phyloP scores from a whole-genome alignment of 2,888 invertebrate species.

The Thymelicus lineola region DNA sequence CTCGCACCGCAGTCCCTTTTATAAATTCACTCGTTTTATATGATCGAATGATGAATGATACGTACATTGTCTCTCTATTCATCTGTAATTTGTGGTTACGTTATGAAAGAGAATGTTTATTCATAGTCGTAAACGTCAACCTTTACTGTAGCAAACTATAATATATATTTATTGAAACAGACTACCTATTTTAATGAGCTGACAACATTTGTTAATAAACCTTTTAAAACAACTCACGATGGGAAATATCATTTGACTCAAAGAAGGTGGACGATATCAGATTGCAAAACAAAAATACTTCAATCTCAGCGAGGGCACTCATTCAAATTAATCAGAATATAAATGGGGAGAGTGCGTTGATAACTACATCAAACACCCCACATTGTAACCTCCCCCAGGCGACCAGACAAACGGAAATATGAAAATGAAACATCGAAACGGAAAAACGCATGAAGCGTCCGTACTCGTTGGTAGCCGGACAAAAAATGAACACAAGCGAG shows the following conservation, averaged over 20 bases:
- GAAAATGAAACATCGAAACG: slow-evolving; percentile 82
- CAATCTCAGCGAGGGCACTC: slow-evolving; percentile 62
- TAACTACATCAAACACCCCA: slow-evolving; percentile 54
- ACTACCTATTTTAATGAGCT: background rate
- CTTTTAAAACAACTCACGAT: slow-evolving; percentile 3
- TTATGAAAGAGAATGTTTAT: background rate
- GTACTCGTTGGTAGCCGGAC: slow-evolving; percentile 68
- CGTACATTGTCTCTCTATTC: slow-evolving; percentile 4
- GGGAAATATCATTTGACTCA: slow-evolving; percentile 15
- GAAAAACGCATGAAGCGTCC: slow-evolving; percentile 79
- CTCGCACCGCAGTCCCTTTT: slow-evolving; percentile 26
- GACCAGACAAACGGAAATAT: slow-evolving; percentile 83
- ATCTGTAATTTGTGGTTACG: background rate
- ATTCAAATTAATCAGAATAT: slow-evolving; percentile 65
- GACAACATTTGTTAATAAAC: slow-evolving; percentile 7
- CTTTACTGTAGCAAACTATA: background rate
- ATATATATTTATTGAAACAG: background rate
- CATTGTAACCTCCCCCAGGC: slow-evolving; percentile 65
- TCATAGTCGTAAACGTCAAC: too few species aligned
- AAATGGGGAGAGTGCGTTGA: slow-evolving; percentile 55
- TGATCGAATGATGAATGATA: slow-evolving; percentile 9
- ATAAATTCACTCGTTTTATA: slow-evolving; percentile 9
- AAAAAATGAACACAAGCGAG: slow-evolving; percentile 82
- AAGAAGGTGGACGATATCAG: slow-evolving; percentile 33
- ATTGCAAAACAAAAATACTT: slow-evolving; percentile 44